phyloP scores from a whole-genome alignment of 30 jellyfish, hydroid and myxozoan species.

The Pseudorhiza aurosa region DNA sequence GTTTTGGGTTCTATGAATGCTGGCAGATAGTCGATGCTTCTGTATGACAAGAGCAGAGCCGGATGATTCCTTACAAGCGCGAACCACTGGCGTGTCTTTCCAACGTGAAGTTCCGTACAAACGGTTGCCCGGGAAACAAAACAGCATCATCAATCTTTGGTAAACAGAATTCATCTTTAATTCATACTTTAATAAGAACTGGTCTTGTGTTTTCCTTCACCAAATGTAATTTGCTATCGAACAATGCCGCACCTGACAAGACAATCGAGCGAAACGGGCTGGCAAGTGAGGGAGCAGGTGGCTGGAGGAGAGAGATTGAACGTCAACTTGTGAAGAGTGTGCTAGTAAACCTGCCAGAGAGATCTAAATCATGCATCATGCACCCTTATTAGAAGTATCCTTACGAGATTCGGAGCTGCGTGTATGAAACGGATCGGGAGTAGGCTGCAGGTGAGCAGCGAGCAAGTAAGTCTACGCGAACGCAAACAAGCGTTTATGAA shows the following conservation, averaged over 20 bases:
- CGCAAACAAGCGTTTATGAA: background rate
- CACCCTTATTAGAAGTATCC: too few relatives aligned
- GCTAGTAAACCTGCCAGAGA: slow-evolving; percentile 7
- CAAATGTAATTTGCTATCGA: slow-evolving; percentile 56
- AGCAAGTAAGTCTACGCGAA: too few relatives aligned
- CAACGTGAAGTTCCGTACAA: background rate
- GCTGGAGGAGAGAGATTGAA: slow-evolving; percentile 6
- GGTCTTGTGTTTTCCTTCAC: slow-evolving; percentile 65
- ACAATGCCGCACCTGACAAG: slow-evolving; percentile 68
- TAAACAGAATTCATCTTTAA: slow-evolving; percentile 62
- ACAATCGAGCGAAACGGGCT: slow-evolving; percentile 65
- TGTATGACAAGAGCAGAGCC: too few relatives aligned
- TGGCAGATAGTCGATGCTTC: too few relatives aligned
- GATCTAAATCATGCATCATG: too few relatives aligned
- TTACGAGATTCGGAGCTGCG: too few relatives aligned
- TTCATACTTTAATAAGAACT: slow-evolving; percentile 64
- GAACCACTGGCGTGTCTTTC: background rate
- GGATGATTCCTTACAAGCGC: too few relatives aligned
- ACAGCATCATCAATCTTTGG: slow-evolving; percentile 61
- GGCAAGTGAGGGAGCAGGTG: slow-evolving; percentile 65
- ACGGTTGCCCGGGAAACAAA: slow-evolving; percentile 52
- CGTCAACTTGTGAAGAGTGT: slow-evolving; percentile 13
- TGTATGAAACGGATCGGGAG: too few relatives aligned
- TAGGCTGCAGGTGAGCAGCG: too few relatives aligned
- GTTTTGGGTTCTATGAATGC: too few relatives aligned